Evolutionary conservation across 1,140 invertebrate species (phyloP).

Genomic region (Conus betulinus): DNA sequence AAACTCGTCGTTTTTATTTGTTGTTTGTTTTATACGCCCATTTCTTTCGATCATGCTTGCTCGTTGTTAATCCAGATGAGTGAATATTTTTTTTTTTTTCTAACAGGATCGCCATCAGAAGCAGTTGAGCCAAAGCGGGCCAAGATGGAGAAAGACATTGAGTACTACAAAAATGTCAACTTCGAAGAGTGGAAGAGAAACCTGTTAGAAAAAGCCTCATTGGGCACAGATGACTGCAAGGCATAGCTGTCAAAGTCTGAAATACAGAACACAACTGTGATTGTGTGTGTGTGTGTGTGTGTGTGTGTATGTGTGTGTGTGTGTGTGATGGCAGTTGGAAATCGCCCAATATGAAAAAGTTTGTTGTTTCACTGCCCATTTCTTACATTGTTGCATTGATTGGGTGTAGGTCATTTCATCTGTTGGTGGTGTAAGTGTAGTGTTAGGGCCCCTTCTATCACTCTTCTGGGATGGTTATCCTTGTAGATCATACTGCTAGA

Average conservation of each 20-base stretch:
- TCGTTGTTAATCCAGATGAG: not conserved
- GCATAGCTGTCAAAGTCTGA: not conserved
- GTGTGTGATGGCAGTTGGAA: not conserved
- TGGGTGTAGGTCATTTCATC: too few relatives aligned
- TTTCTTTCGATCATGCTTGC: not conserved
- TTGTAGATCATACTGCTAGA: too few relatives aligned
- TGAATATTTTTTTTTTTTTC: not conserved
- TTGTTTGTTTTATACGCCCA: not conserved
- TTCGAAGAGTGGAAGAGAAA: slow-evolving; percentile 56
- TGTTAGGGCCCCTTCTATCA: too few relatives aligned
- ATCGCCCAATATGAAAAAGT: too few relatives aligned
- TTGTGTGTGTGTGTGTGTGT: not conserved
- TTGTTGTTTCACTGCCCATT: too few relatives aligned
- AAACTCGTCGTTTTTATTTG: too few relatives aligned
- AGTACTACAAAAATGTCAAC: slow-evolving; percentile 35
- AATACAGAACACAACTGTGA: not conserved
- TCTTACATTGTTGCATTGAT: too few relatives aligned
- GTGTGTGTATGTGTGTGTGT: not conserved
- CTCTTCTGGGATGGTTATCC: too few relatives aligned
- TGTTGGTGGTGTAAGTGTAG: too few relatives aligned
- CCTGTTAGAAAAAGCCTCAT: slow-evolving; percentile 46
- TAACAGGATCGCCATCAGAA: slow-evolving; percentile 25
- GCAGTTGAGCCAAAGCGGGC: slow-evolving; percentile 14
- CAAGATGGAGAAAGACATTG: slow-evolving; percentile 40
- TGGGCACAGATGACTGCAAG: slow-evolving; percentile 29